Percentiles rank a stretch among this genome's conserved stretches.
These are phyloP conservation scores for Aphidius ervi DNA, from an alignment of 1,140 invertebrate species.

Conservation along the genomic window DNA sequence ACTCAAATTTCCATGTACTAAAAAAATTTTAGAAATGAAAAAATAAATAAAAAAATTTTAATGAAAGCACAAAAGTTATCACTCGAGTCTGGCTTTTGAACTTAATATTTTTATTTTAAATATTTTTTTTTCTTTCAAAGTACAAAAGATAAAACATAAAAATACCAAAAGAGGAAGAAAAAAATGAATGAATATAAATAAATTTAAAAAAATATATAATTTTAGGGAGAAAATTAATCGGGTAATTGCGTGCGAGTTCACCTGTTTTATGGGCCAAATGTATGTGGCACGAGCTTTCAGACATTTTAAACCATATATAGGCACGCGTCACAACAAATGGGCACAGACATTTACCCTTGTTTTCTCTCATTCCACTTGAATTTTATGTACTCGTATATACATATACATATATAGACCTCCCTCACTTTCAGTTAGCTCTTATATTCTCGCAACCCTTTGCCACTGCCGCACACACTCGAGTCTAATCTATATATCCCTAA, in stretches of 20 bases:
- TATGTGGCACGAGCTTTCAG: slow-evolving; percentile 13
- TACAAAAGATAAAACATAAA: neutral
- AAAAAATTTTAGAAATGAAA: too few species aligned
- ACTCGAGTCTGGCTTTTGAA: too few species aligned
- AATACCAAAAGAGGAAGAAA: slow-evolving; percentile 1
- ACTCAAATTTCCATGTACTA: too few species aligned
- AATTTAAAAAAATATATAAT: neutral
- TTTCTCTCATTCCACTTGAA: neutral
- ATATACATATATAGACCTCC: neutral
- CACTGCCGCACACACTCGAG: neutral
- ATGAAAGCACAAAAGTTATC: too few species aligned
- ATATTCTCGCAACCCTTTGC: neutral
- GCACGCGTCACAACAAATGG: slow-evolving; percentile 27
- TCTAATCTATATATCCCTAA: neutral
- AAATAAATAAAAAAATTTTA: too few species aligned
- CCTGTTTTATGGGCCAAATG: slow-evolving; percentile 8
- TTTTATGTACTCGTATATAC: slow-evolving; percentile 7
- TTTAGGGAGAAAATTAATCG: slow-evolving; percentile 28
- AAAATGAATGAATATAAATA: neutral
- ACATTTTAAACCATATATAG: slow-evolving; percentile 21
- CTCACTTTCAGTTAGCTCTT: neutral
- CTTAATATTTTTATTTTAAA: too few species aligned
- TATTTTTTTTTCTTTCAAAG: too few species aligned
- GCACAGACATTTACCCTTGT: slow-evolving; percentile 3
- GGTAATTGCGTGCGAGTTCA: slow-evolving; percentile 29